phyloP scores from a whole-genome alignment of 2,797 vertebrate genomes.

The Takifugu ocellatus region DNA sequence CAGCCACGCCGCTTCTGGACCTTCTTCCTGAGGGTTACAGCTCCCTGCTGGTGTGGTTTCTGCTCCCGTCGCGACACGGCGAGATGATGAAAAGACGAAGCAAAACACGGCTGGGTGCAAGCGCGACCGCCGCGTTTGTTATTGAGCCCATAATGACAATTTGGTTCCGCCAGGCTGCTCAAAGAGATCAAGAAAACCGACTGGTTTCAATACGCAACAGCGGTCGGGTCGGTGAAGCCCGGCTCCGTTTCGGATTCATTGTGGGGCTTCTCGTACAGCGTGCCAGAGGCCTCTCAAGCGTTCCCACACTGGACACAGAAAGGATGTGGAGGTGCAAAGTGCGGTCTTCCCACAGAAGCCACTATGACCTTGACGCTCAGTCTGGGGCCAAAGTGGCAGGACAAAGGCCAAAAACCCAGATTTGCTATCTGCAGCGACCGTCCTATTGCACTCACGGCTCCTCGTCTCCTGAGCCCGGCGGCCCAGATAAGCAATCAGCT shows the following conservation, averaged over 20 bases:
- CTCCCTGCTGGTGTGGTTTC: constrained; percentile 63
- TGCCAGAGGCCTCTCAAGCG: constrained; percentile 66
- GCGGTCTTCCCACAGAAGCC: constrained; percentile 68
- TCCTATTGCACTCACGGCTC: constrained; percentile 23
- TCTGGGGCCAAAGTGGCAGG: constrained; percentile 47
- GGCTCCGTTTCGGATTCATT: constrained; percentile 41
- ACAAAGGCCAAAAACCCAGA: constrained; percentile 40
- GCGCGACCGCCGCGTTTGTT: constrained; percentile 55
- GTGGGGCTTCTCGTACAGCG: constrained; percentile 69
- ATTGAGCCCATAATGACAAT: constrained; percentile 61
- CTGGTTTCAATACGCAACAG: constrained; percentile 49
- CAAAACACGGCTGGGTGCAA: constrained; percentile 48
- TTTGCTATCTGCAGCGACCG: constrained; percentile 32
- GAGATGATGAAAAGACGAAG: constrained; percentile 61
- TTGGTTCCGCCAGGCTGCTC: constrained; percentile 37
- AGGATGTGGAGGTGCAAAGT: constrained; percentile 70
- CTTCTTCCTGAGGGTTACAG: constrained; percentile 70
- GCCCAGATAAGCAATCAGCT: constrained; percentile 13
- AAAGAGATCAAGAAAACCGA: constrained; percentile 42
- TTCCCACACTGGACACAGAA: constrained; percentile 69
- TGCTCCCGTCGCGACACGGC: constrained; percentile 56
- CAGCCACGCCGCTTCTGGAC: constrained; percentile 71
- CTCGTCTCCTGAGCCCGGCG: constrained; percentile 35
- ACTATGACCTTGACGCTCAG: constrained; percentile 58
- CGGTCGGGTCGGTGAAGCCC: constrained; percentile 47